Conservation (phyloP, 92 coral and sea anemone genomes). For the Bergia sp. region DNA sequence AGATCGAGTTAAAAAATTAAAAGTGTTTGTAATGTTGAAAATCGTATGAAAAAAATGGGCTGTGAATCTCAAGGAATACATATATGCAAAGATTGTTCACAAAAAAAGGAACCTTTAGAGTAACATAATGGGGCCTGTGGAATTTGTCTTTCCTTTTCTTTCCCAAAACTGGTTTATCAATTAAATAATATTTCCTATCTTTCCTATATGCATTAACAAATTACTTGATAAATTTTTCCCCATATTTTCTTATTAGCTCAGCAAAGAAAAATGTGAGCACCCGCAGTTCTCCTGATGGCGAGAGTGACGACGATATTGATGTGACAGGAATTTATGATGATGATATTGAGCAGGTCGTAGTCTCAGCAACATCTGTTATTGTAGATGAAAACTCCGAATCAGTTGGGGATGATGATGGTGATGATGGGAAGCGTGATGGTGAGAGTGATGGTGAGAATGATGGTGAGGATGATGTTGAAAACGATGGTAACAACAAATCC, state of each 20-base stretch:
- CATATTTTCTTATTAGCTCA: background rate
- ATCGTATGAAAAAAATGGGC: no score
- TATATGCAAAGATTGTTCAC: no score
- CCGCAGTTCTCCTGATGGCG: conserved; percentile 23
- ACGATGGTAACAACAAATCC: background rate
- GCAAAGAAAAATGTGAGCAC: background rate
- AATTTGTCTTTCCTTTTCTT: no score
- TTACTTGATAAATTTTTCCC: background rate
- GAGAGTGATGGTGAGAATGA: no score
- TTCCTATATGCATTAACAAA: background rate
- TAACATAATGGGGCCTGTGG: no score
- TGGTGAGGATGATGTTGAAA: background rate
- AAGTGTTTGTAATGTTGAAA: no score
- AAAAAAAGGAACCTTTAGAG: no score
- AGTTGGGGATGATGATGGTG: background rate
- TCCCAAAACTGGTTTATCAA: no score
- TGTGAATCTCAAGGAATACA: no score
- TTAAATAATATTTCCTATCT: background rate
- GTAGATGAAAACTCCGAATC: background rate
- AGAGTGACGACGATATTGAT: conserved; percentile 61
- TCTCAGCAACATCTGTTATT: background rate
- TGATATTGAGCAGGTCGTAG: conserved; percentile 17
- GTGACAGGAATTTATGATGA: conserved; percentile 42
- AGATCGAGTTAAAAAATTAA: no score
- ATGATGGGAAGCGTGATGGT: background rate